Evolutionary conservation across 2,888 invertebrate genomes (phyloP).

Genomic region (Orthosia cruda): DNA sequence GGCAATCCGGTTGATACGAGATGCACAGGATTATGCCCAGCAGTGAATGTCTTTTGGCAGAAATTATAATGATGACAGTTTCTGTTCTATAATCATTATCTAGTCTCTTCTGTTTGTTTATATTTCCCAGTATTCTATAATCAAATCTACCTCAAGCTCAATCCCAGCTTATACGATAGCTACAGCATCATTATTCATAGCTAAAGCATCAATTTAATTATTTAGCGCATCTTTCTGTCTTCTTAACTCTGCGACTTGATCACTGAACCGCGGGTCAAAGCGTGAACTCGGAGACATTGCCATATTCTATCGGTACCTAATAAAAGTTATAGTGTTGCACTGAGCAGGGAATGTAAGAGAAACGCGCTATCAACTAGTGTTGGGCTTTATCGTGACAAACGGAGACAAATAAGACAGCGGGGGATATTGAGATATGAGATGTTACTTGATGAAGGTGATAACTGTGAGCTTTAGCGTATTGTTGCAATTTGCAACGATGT

Average conservation of each 20-base stretch:
- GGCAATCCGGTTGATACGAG: too few relatives aligned
- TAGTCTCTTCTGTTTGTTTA: too few relatives aligned
- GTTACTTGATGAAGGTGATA: conserved; percentile 7
- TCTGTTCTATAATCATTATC: too few relatives aligned
- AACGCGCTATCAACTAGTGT: conserved; percentile 21
- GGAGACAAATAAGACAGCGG: conserved; percentile 25
- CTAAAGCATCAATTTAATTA: not conserved
- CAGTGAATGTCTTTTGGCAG: too few relatives aligned
- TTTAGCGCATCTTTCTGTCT: conserved; percentile 1
- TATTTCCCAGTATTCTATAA: too few relatives aligned
- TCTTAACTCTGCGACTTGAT: not conserved
- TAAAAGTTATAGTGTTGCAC: conserved; percentile 19
- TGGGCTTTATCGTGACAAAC: conserved; percentile 18
- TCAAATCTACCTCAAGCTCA: too few relatives aligned
- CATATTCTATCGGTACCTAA: conserved; percentile 41
- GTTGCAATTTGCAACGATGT: not conserved
- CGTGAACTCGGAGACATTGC: conserved; percentile 41
- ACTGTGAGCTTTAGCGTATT: not conserved
- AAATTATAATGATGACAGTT: too few relatives aligned
- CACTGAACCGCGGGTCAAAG: conserved; percentile 27
- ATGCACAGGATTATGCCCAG: too few relatives aligned
- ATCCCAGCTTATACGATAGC: too few relatives aligned
- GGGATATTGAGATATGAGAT: not conserved
- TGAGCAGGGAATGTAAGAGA: conserved; percentile 27
- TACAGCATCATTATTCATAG: too few relatives aligned